Evolutionary conservation across 2,113 vertebrate species (phyloP).

Genomic region (Dasyornis broadbenti): DNA sequence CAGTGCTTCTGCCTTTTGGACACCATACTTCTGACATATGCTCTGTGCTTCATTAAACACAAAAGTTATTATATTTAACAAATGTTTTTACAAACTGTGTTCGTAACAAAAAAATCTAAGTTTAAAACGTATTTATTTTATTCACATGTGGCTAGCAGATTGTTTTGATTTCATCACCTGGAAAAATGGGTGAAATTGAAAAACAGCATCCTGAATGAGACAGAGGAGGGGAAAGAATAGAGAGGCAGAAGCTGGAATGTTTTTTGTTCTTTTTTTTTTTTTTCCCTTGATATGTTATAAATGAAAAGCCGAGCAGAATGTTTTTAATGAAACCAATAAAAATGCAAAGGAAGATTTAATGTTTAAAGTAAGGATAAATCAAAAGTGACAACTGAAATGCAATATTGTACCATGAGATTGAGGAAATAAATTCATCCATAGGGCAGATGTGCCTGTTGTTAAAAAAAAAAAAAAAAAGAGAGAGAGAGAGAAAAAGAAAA

Average conservation of each 20-base stretch:
- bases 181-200: background rate
- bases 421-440: conserved; percentile 77
- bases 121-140: conserved; percentile 27
- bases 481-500: background rate
- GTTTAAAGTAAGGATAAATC: conserved; percentile 81
- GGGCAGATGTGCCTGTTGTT: conserved; percentile 65
- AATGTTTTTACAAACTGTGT: conserved; percentile 59
- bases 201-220: background rate
- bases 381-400: conserved; percentile 78
- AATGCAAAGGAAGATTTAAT: conserved; percentile 81
- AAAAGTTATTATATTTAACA: conserved; percentile 69
- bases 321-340: conserved; percentile 82
- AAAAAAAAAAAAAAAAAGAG: background rate
- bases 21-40: conserved; percentile 68
- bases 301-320: conserved; percentile 72
- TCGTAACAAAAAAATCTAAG: conserved; percentile 46
- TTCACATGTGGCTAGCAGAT: background rate
- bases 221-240: background rate
- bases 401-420: conserved; percentile 78
- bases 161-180: background rate
- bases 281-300: conserved; percentile 57
- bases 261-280: background rate
- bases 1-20: conserved; percentile 58
- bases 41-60: conserved; percentile 69
- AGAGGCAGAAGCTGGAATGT: background rate